phyloP scores from a whole-genome alignment of 2,797 vertebrate genomes.

The Brachyrhaphis roseni region DNA sequence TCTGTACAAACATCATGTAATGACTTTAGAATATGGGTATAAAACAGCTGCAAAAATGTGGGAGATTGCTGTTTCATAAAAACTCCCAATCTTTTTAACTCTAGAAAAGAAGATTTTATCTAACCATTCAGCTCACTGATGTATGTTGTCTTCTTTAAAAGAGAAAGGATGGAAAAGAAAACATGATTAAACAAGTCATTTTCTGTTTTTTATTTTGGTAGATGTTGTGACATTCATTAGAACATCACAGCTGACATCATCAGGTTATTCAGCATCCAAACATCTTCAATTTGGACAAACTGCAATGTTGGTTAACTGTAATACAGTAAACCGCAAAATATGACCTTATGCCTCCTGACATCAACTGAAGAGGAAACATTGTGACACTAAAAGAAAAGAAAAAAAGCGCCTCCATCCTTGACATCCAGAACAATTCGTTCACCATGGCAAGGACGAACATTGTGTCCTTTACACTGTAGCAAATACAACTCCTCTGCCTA shows the following conservation, averaged over 20 bases:
- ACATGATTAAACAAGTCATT: no score
- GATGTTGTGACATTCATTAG: no score
- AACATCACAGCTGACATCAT: not conserved
- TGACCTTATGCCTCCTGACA: not conserved
- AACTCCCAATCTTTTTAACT: not conserved
- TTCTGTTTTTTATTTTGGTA: no score
- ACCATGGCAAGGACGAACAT: not conserved
- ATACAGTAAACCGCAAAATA: not conserved
- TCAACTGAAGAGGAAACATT: not conserved
- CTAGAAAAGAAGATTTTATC: not conserved
- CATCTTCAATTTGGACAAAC: not conserved
- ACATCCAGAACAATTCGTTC: not conserved
- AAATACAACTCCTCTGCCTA: conserved; percentile 30
- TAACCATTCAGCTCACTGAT: not conserved
- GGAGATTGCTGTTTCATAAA: not conserved
- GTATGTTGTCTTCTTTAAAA: not conserved
- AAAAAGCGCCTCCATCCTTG: not conserved
- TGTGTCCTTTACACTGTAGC: not conserved
- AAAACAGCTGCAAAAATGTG: not conserved
- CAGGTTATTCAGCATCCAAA: not conserved
- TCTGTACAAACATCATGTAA: not conserved
- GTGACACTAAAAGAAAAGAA: not conserved
- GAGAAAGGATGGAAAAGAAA: no score
- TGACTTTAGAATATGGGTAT: not conserved
- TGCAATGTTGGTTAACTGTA: not conserved